These are phyloP conservation scores for Bufo gargarizans DNA, from an alignment of 2,113 vertebrate species.

Conservation along the genomic window DNA sequence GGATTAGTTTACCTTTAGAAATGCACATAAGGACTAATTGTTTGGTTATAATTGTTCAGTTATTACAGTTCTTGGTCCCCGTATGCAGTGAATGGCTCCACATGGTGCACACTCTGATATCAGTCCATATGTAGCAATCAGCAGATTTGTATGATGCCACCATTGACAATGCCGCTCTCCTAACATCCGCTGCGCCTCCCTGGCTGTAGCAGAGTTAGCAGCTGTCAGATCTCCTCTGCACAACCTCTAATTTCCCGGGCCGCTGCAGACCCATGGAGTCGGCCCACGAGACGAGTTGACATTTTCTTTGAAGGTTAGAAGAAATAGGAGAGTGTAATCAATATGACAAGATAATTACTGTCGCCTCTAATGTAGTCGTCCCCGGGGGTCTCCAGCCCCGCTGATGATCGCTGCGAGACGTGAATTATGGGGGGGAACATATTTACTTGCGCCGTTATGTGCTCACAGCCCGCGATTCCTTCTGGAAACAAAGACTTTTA, in stretches of 20 bases:
- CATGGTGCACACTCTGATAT: not conserved
- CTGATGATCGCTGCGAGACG: constrained; percentile 33
- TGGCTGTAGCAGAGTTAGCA: not conserved
- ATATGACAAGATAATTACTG: constrained; percentile 54
- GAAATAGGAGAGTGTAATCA: constrained; percentile 53
- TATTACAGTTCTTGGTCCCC: not conserved
- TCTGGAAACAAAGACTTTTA: constrained; percentile 55
- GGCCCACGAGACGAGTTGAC: constrained; percentile 50
- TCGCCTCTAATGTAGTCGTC: constrained; percentile 33
- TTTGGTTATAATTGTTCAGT: not conserved
- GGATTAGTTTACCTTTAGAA: not conserved
- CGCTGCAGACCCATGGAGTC: not conserved
- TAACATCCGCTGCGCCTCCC: not conserved
- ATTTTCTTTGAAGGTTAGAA: constrained; percentile 58
- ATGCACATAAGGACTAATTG: not conserved
- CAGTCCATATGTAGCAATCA: not conserved
- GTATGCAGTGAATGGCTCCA: not conserved
- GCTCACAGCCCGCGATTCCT: constrained; percentile 20
- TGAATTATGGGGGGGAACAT: constrained; percentile 18
- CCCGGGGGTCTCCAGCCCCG: not conserved
- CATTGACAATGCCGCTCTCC: not conserved
- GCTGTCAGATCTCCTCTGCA: constrained; percentile 37
- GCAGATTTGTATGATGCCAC: constrained; percentile 5
- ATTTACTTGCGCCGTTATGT: constrained; percentile 20
- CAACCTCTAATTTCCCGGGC: constrained; percentile 50